A percentile compares a stretch with the other conserved stretches of the same genome.
phyloP scores from a whole-genome alignment of 2,797 vertebrate species.

The Eulemur coronatus region DNA sequence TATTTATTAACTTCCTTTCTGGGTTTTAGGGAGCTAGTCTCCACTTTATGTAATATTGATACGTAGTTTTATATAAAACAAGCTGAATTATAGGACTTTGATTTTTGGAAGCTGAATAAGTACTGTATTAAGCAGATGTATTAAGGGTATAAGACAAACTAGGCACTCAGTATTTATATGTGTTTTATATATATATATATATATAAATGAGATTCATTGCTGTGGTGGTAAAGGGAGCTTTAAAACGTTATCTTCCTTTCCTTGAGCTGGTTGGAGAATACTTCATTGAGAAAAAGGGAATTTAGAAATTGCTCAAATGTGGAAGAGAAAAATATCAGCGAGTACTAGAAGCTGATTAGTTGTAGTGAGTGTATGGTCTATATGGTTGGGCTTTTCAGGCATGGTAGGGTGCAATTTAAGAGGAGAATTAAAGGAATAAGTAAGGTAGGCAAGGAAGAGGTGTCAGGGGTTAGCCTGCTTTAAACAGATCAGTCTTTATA shows the following conservation, averaged over 20 bases:
- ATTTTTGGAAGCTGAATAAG: background rate
- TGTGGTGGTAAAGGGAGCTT: background rate
- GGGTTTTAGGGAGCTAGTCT: background rate
- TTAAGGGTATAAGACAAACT: background rate
- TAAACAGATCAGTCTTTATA: background rate
- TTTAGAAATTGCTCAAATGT: background rate
- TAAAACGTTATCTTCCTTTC: background rate
- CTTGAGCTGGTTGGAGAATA: background rate
- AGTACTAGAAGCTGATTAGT: background rate
- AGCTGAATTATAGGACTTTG: background rate
- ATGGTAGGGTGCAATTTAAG: background rate
- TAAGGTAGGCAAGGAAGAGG: background rate
- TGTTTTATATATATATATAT: too few species aligned
- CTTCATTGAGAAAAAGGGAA: constrained; percentile 3
- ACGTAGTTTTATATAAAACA: background rate
- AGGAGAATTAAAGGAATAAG: background rate
- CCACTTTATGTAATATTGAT: background rate
- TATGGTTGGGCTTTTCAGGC: background rate
- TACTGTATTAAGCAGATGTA: background rate
- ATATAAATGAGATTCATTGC: background rate
- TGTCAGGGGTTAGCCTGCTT: background rate
- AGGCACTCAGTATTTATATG: background rate
- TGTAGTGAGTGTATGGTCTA: background rate
- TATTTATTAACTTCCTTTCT: background rate
- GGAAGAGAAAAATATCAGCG: background rate